A percentile compares a stretch with the other conserved stretches of the same genome.
Conservation (phyloP, 2,888 invertebrate species). For the Lasioglossum morio region DNA sequence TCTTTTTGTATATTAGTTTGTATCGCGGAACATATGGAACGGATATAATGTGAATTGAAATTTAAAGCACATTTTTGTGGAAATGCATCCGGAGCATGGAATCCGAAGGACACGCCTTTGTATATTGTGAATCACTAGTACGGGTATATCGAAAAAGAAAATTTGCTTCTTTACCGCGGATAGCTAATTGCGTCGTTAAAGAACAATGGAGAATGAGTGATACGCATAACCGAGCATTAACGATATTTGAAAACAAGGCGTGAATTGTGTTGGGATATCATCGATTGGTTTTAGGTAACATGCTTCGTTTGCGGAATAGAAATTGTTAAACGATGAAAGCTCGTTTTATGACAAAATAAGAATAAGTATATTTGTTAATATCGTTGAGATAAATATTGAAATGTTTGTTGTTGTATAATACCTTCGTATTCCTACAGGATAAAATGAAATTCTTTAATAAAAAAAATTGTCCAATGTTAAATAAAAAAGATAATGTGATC, state of each 20-base stretch:
- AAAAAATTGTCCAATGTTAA: not conserved
- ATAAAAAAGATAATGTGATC: not conserved
- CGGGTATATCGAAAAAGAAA: slow-evolving; percentile 53
- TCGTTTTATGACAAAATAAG: not conserved
- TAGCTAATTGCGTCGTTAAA: slow-evolving; percentile 50
- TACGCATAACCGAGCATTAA: slow-evolving; percentile 12
- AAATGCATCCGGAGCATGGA: slow-evolving; percentile 25
- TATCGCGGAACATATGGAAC: not conserved
- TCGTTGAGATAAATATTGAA: slow-evolving; percentile 9
- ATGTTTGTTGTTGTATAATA: not conserved
- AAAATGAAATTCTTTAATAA: not conserved
- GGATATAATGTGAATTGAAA: slow-evolving; percentile 10
- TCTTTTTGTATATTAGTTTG: not conserved
- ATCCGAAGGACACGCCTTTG: slow-evolving; percentile 60
- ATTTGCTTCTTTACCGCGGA: slow-evolving; percentile 34
- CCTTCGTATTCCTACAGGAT: not conserved
- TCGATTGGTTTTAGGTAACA: slow-evolving; percentile 18
- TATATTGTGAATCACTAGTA: slow-evolving; percentile 61
- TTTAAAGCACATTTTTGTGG: not conserved
- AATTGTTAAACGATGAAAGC: not conserved
- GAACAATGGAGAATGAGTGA: slow-evolving; percentile 42
- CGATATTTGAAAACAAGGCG: slow-evolving; percentile 33
- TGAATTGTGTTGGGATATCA: slow-evolving; percentile 22
- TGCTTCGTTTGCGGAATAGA: not conserved
- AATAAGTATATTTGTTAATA: not conserved